A percentile compares a stretch with the other conserved stretches of the same genome.
phyloP scores from a whole-genome alignment of 2,113 vertebrate species.

The Microcebus murinus region DNA sequence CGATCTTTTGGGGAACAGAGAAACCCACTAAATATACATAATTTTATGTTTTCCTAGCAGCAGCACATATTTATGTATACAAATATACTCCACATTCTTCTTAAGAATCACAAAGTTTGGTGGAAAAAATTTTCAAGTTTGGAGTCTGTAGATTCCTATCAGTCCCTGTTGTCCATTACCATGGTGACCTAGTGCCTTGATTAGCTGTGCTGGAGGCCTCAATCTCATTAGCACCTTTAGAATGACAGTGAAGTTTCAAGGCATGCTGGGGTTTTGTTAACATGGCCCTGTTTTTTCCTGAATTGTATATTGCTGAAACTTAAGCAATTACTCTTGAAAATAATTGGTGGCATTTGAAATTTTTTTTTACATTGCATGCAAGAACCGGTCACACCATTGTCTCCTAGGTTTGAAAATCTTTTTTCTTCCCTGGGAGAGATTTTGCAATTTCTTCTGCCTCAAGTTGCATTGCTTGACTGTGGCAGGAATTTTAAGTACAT shows the following conservation, averaged over 20 bases:
- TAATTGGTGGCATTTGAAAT: neutral
- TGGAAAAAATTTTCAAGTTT: neutral
- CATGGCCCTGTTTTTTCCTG: neutral
- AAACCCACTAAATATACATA: neutral
- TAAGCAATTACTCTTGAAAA: neutral
- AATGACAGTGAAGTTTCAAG: neutral
- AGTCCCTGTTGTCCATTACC: neutral
- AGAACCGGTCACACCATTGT: neutral
- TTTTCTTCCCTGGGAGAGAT: neutral
- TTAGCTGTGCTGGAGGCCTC: neutral
- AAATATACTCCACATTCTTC: neutral
- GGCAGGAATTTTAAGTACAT: neutral
- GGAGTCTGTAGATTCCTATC: neutral
- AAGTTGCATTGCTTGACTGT: neutral
- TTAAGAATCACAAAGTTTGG: neutral
- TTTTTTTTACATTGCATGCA: neutral
- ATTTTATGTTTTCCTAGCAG: neutral
- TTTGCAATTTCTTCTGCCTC: neutral
- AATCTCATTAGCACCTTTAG: neutral
- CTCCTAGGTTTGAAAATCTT: neutral
- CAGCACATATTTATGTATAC: neutral
- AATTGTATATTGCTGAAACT: neutral
- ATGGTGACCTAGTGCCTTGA: neutral
- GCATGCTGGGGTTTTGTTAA: neutral
- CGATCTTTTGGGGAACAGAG: neutral